Evolutionary conservation across 35 echinoderm and acorn worm species (phyloP).

Genomic region (Lytechinus pictus): DNA sequence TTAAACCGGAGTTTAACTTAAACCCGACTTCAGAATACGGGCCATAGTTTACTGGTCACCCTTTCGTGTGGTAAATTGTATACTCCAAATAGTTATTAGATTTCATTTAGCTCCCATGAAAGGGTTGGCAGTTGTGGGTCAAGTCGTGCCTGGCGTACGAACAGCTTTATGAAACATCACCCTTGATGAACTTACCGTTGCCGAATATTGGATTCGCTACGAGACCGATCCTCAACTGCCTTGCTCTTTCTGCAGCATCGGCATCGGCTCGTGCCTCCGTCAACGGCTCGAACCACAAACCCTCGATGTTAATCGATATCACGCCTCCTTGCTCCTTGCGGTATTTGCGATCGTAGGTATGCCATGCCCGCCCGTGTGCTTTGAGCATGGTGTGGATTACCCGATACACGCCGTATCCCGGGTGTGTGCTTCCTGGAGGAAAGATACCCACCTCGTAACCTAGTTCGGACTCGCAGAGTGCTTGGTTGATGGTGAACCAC

Average conservation of each 20-base stretch:
- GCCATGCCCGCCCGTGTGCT: conserved; percentile 85
- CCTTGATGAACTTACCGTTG: conserved; percentile 40
- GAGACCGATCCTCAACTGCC: conserved; percentile 60
- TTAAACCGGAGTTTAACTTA: no score
- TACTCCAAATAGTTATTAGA: no score
- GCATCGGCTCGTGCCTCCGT: conserved; percentile 59
- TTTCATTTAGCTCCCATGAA: no score
- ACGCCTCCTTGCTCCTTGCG: conserved; percentile 43
- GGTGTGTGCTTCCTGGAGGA: conserved; percentile 68
- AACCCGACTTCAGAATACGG: no score
- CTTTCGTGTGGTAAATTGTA: no score
- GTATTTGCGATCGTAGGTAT: conserved; percentile 81
- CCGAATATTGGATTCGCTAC: conserved; percentile 79
- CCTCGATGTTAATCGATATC: conserved; percentile 67
- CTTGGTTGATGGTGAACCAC: conserved; percentile 95
- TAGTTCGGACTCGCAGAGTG: conserved; percentile 59
- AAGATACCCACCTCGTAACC: conserved; percentile 78
- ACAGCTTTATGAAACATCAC: no score
- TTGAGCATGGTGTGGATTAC: conserved; percentile 75
- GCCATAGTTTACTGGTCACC: no score
- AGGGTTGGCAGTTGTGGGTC: no score
- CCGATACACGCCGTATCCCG: conserved; percentile 67
- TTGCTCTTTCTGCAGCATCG: conserved; percentile 49
- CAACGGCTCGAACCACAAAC: conserved; percentile 73
- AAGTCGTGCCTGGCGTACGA: not conserved